Evolutionary conservation across 2,113 vertebrate species (phyloP), one percentile per base, ranked within the genome.

Genomic region (Zosterops hypoxanthus): DNA sequence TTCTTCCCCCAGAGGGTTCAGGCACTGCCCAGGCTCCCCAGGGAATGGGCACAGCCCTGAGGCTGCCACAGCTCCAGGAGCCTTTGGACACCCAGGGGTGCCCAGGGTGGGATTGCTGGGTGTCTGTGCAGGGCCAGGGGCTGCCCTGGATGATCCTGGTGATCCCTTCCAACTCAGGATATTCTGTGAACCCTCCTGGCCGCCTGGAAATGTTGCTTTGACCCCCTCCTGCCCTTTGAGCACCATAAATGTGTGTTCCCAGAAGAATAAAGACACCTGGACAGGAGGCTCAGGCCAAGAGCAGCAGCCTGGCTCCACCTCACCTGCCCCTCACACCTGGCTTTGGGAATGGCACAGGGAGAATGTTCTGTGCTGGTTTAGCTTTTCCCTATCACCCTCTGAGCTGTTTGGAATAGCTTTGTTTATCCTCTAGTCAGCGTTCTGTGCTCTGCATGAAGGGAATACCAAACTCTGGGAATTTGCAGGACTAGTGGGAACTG

Each of bases 51-150:
- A 9, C 50, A 0, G 57, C 66, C 57, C 41, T 5, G 44, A 46
- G 44, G 44, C 44, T 46, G 44, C 44, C 76, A 65, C 34, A 80
- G 76, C 50, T 72, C 12, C 34, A 65, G 59, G 34, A 64, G 57
- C 0, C 0, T 1, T 87, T 25, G 85, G 65, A 1, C 39, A 52
- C 1, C 39, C 47, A 44, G 64, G n/a, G n/a, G 12, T 31, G 65
- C 1, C 0, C 73, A 53, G 39, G 23, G 15, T 33, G 56, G 41
- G 64, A 0, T 10, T 63, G 21, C 6, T 18, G n/a, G 33, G 29
- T 0, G 9, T 25, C 41, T 63, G n/a, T 4, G n/a, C 52, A 57
- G 29, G 42, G 8, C 0, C 24, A 24, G 24, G 24, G 0, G 5
- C 0, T 8, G 66, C 0, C 0, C 25, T 42, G 11, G 31, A 3